Conservation (phyloP, 2,888 invertebrate species). For the Phortica magna region DNA sequence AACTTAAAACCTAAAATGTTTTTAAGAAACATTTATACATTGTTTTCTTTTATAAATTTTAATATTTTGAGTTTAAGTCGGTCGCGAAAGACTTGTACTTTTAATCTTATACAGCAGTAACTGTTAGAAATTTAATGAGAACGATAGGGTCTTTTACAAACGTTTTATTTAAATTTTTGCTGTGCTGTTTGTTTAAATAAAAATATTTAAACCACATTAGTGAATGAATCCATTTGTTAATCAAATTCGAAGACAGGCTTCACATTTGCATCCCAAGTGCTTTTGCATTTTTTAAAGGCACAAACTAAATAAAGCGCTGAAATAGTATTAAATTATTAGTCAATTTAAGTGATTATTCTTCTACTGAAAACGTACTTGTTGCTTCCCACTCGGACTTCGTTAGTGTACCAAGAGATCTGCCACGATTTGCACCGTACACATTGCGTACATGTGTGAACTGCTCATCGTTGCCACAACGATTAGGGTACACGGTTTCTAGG, state of each 20-base stretch:
- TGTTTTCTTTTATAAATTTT: too few relatives aligned
- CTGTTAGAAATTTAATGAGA: too few relatives aligned
- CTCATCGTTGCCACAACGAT: constrained; percentile 79
- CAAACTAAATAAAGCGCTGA: constrained; percentile 89
- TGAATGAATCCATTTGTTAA: constrained; percentile 3
- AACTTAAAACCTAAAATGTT: too few relatives aligned
- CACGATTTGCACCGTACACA: constrained; percentile 74
- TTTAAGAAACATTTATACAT: too few relatives aligned
- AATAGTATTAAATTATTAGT: constrained; percentile 71
- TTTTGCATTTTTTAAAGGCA: constrained; percentile 86
- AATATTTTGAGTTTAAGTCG: too few relatives aligned
- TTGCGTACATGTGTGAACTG: constrained; percentile 88
- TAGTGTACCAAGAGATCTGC: constrained; percentile 86
- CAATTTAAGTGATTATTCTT: background rate
- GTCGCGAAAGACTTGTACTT: too few relatives aligned
- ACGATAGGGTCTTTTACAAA: too few relatives aligned
- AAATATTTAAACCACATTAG: background rate
- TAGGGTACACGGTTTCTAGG: constrained; percentile 86
- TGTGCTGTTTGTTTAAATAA: background rate
- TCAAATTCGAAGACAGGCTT: constrained; percentile 62
- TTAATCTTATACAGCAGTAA: too few relatives aligned
- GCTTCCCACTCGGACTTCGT: constrained; percentile 96
- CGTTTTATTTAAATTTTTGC: background rate
- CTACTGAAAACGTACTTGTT: constrained; percentile 82
- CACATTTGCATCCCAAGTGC: constrained; percentile 60